Base-by-base conservation (phyloP, 2,113 vertebrate species). In the Vidua chalybeata region DNA sequence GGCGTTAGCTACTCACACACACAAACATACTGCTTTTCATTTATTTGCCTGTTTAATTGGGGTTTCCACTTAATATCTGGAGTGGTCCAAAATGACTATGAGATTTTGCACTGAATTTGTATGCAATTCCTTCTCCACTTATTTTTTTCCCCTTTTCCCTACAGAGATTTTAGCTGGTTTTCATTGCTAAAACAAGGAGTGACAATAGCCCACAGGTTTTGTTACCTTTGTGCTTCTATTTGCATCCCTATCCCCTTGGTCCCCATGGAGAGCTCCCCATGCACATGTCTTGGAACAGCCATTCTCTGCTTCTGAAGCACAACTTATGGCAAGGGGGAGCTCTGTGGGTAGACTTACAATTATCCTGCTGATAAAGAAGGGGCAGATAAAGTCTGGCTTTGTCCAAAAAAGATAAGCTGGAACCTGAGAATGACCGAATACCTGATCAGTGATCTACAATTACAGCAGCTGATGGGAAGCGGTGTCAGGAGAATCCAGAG, bases 381-480 rank as follows among this genome's bases (percentile, higher is more conserved):
- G 89, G 87, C 64, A 96, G 92, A 94, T 96, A 85, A 90, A 87
- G 90, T 81, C 54, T 76, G 30, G 31, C 92, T 78, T 88, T 96
- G 94, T 94, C 73, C 17, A 0, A 87, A 95, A 93, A 26, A 87
- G 82, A 68, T 92, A 96, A 88, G 52, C 87, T 96, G 88, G 95
- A 93, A 92, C 46, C 66, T 61, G 61, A 79, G 49, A 90, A 68
- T 33, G 52, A 52, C 69, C 8, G 26, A 79, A 84, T 41, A 56
- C 55, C 63, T 3, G 9, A 81, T 79, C 62, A 24, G 67, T 13
- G 73, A 82, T 94, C 96, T 97, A 91, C 82, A 86, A 8, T 97
- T 97, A 96, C 96, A 96, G 84, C 58, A 86, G 81, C 71, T 84
- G 95, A 87, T 79, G 90, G 64, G 62, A 91, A 90, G 69, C 19